Conservation (phyloP, 2,113 vertebrate genomes). For the Poeciliopsis turrubarensis region DNA sequence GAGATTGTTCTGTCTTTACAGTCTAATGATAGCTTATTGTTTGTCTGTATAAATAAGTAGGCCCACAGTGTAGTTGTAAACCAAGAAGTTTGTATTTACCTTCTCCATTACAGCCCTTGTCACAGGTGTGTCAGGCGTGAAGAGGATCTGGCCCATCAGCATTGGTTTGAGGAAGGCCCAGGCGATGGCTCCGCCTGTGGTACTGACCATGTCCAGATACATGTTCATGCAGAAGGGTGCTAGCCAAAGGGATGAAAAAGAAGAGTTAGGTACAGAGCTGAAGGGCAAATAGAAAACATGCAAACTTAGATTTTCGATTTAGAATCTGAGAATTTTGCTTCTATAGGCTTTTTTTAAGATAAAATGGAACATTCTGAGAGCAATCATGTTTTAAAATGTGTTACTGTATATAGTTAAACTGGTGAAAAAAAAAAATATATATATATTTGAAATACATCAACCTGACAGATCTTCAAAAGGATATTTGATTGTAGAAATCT, state of each 20-base stretch:
- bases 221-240: slow-evolving; percentile 89
- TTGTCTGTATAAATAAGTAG: neutral
- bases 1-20: neutral
- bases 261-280: neutral
- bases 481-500: no score
- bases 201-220: slow-evolving; percentile 93
- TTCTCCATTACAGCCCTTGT: slow-evolving; percentile 89
- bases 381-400: neutral
- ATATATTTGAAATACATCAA: no score
- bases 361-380: neutral
- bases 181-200: slow-evolving; percentile 88
- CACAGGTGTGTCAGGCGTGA: slow-evolving; percentile 84
- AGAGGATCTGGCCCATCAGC: slow-evolving; percentile 92
- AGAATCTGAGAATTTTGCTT: neutral
- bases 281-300: neutral
- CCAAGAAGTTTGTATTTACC: slow-evolving; percentile 71
- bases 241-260: slow-evolving; percentile 53
- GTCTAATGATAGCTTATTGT: neutral
- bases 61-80: neutral
- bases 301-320: neutral
- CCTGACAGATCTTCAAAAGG: no score
- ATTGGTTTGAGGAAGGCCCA: slow-evolving; percentile 97
- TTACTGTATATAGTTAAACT: neutral
- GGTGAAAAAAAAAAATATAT: neutral
- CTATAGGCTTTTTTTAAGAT: neutral